phyloP scores from a whole-genome alignment of 2,113 vertebrate genomes.

The Hyaena hyaena region DNA sequence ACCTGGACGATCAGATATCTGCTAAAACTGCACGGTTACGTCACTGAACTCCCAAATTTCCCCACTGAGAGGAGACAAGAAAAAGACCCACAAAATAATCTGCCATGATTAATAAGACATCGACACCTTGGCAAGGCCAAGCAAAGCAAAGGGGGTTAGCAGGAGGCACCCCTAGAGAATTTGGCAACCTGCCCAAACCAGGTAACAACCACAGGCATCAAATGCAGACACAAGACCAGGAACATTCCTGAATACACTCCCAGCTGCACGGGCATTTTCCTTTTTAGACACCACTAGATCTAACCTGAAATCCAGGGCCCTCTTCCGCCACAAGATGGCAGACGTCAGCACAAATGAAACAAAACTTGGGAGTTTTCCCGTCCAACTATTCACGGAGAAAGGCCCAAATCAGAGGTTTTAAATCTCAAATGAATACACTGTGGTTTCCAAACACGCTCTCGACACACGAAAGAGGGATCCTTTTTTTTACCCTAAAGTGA shows the following conservation, averaged over 20 bases:
- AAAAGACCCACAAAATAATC: not conserved
- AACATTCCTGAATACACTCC: not conserved
- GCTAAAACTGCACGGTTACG: not conserved
- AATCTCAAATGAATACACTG: not conserved
- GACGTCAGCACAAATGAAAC: not conserved
- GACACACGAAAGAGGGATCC: not conserved
- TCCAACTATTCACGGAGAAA: not conserved
- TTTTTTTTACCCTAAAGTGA: rapidly evolving
- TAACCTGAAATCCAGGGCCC: not conserved
- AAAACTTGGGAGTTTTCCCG: not conserved
- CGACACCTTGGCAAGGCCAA: not conserved
- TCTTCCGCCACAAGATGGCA: slow-evolving; percentile 43
- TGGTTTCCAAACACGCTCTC: not conserved
- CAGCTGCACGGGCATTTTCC: rapidly evolving
- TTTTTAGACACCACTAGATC: rapidly evolving
- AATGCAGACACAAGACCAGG: rapidly evolving
- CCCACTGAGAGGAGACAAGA: not conserved
- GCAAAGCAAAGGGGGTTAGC: not conserved
- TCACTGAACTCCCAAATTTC: not conserved
- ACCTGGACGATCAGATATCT: not conserved
- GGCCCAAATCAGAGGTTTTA: not conserved
- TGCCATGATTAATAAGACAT: not conserved
- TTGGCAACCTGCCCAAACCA: not conserved
- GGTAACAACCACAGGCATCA: not conserved
- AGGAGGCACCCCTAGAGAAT: not conserved